Evolutionary conservation across 2,888 invertebrate species (phyloP), one percentile per base, ranked within the genome.

Genomic region (Pseudococcus jackbeardsleyi): DNA sequence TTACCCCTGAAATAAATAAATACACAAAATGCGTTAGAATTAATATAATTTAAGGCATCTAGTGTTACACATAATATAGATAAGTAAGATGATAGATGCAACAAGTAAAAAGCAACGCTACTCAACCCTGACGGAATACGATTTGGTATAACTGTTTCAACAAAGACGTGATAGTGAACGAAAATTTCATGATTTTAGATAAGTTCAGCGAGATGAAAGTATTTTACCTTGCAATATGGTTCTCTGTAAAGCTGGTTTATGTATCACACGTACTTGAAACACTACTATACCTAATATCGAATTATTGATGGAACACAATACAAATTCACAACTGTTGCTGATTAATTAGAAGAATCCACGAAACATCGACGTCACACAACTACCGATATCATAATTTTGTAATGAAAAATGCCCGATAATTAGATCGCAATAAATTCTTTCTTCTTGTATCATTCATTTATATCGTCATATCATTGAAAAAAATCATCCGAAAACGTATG

Each of bases 161-260:
- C 22, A 64, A 22, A 11, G 19, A 64, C 64, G 11, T 3, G 22
- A 64, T 22, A 0, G 2, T 64, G 9, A 7, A 22, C 3, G 22
- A 19, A 64, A 64, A 33, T 72, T 7, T 33, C 0, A 72, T 26
- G 68, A 26, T 68, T 59, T 59, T 19, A 3, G 42, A 8, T 42
- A 42, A 0, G 0, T 42, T 42, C 9, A 0, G 42, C 0, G 3
- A 0, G 7, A n/a, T 22, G 11, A 22, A 22, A 8, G 11, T 72
- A 68, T 17, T 46, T 68, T 86, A 86, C 46, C 42, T 82, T n/a
- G 22, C 72, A 86, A 86, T 86, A 86, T 86, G 86, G 86, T 64
- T 59, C 17, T 64, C 5, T 54, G 15, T 11, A 22, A 19, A 85
- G 26, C 26, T 26, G 17, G 15, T 54, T 85, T 26, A 54, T 85